Evolutionary conservation across 2,113 vertebrate genomes (phyloP).

Genomic region (Rhynchopsitta pachyrhyncha): DNA sequence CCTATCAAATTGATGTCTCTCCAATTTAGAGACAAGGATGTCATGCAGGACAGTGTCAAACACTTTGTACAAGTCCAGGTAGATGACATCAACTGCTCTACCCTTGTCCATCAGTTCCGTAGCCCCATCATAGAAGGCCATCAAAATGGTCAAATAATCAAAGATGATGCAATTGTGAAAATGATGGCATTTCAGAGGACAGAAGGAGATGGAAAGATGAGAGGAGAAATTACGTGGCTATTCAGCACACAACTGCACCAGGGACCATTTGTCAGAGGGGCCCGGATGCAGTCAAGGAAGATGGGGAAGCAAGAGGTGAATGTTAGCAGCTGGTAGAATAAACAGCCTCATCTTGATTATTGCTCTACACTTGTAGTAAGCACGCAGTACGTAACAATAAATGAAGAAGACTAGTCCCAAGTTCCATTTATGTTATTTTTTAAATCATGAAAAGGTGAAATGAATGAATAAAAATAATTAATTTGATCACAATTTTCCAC

Average conservation of each 20-base stretch:
- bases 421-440: background rate
- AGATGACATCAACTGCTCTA: too few species aligned
- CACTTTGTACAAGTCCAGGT: too few species aligned
- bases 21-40: too few species aligned
- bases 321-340: background rate
- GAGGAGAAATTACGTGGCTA: background rate
- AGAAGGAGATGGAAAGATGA: background rate
- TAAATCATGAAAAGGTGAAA: background rate
- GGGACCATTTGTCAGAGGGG: background rate
- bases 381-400: background rate
- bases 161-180: background rate
- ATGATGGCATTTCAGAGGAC: background rate
- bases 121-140: too few species aligned
- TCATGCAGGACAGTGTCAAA: too few species aligned
- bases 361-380: background rate
- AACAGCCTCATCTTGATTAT: background rate
- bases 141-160: background rate
- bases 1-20: too few species aligned
- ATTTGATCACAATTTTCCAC: background rate
- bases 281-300: background rate
- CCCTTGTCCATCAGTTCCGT: too few species aligned
- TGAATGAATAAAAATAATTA: background rate
- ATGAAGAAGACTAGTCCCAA: background rate
- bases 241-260: background rate
- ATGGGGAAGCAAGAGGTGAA: background rate